Evolutionary conservation across 1,140 invertebrate species (phyloP), one percentile per base, ranked within the genome.

Genomic region (Branchinecta lindahli): DNA sequence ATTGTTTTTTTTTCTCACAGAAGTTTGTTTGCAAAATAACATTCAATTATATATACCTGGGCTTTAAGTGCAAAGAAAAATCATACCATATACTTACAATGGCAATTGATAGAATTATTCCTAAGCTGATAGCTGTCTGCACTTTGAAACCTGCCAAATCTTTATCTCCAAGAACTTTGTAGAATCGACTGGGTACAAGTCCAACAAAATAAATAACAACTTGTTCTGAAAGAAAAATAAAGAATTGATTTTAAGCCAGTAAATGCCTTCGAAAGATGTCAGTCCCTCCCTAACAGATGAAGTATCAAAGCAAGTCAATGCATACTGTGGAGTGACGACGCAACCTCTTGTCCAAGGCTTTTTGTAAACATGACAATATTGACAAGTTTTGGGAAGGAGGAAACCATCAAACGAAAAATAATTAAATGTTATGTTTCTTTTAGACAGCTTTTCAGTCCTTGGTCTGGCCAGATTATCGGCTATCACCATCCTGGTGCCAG

Each of bases 121-220:
- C 69, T 8, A 80, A 21, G 45, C 81, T 75, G 46, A 75, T 75
- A 0, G 79, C 46, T 15, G 80, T 79, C 21, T 78, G 76, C 8
- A 69, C 72, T 70, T 75, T 75, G 74, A 85, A 85, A 8, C 74
- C 79, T 20, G 74, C 21, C 21, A 74, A 71, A 74, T 84, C 80
- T 72, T 81, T 81, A n/a, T 81, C 75, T 4, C 79, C 80, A 10
- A 85, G 74, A 7, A 82, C 79, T 73, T 79, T 77, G 74, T 83
- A 84, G 75, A 79, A 85, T 66, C 78, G 75, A 71, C 83, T 82
- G 7, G 82, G 76, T 44, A 85, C 77, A 7, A 84, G 71, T 10
- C 84, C 84, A 68, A 84, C 79, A 72, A 80, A 76, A 73, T 83
- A 84, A 45, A 81, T 79, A 15, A 84, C 69, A 72, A 78, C 79